phyloP scores from a whole-genome alignment of 2,113 vertebrate species.

The Junco hyemalis region DNA sequence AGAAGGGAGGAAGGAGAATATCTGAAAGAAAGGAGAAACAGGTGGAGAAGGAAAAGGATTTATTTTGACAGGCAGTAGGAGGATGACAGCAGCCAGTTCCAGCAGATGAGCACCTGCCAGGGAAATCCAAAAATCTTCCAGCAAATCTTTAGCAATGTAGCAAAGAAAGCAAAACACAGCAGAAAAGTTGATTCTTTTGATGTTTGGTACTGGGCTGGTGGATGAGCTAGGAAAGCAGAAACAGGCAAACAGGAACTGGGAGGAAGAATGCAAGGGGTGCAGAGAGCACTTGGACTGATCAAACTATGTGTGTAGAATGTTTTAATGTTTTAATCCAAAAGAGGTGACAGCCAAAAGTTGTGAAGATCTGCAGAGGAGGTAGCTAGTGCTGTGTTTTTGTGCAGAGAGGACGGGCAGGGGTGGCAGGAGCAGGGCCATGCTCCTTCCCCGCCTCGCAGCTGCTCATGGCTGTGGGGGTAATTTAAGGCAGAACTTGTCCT shows the following conservation, averaged over 20 bases:
- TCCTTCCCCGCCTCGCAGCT: rapidly evolving
- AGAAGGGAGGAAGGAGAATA: neutral
- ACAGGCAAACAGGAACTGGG: neutral
- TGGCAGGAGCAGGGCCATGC: neutral
- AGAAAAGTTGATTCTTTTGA: neutral
- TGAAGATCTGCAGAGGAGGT: neutral
- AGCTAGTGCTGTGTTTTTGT: neutral
- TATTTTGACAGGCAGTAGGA: neutral
- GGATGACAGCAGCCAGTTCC: neutral
- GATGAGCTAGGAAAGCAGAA: neutral
- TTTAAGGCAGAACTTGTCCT: neutral
- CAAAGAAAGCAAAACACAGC: neutral
- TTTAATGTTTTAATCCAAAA: neutral
- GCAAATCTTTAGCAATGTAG: neutral
- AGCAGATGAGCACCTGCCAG: neutral
- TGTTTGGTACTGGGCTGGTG: neutral
- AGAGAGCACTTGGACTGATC: neutral
- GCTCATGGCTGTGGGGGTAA: neutral
- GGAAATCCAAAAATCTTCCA: neutral
- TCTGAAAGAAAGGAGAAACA: neutral
- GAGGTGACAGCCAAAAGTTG: neutral
- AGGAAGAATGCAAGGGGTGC: neutral
- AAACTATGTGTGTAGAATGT: rapidly evolving
- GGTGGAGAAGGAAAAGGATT: neutral
- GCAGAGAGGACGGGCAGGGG: rapidly evolving